Evolutionary conservation across 2,797 vertebrate species (phyloP).

Genomic region (Numenius phaeopus): DNA sequence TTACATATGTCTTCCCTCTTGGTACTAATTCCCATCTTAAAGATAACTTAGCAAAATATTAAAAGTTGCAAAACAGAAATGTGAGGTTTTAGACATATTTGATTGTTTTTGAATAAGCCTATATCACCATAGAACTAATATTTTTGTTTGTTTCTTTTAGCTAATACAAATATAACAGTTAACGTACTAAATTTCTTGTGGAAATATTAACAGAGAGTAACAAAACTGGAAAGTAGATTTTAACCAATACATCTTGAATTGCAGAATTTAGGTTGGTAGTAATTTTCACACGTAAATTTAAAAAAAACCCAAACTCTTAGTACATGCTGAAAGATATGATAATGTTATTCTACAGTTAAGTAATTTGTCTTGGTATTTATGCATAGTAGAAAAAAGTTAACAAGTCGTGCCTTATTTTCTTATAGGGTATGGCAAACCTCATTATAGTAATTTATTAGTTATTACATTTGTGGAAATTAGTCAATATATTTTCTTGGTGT

Average conservation of each 20-base stretch:
- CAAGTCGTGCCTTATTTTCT: neutral
- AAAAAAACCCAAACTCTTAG: neutral
- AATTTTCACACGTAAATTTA: neutral
- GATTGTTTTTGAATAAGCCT: neutral
- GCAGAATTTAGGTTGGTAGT: neutral
- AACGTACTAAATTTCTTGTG: neutral
- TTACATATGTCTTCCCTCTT: neutral
- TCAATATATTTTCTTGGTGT: neutral
- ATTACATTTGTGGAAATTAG: neutral
- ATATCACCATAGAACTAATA: neutral
- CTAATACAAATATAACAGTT: neutral
- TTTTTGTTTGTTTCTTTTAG: neutral
- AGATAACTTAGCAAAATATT: neutral
- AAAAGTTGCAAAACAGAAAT: neutral
- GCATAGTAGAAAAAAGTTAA: neutral
- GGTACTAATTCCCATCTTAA: neutral
- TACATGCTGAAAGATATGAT: neutral
- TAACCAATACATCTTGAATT: neutral
- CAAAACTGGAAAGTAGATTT: neutral
- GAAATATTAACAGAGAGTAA: neutral
- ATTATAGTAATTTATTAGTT: conserved; percentile 10
- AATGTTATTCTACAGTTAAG: neutral
- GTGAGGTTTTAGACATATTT: neutral
- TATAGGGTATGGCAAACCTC: neutral
- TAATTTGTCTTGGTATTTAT: neutral